Percentiles rank a stretch among this genome's conserved stretches.
phyloP scores from a whole-genome alignment of 2,888 invertebrate genomes.

The Boloria selene region DNA sequence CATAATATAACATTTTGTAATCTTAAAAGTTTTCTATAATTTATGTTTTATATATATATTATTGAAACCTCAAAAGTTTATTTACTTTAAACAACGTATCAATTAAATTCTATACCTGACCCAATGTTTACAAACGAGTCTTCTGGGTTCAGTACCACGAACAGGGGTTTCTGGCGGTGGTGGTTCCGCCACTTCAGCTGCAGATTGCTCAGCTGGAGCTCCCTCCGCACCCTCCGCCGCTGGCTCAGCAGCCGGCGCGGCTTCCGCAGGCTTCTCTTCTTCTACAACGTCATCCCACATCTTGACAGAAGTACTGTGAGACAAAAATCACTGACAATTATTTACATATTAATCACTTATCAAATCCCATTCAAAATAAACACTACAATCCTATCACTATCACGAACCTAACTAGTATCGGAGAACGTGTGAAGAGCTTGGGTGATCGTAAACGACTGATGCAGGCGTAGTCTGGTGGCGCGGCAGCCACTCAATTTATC shows the following conservation, averaged over 20 bases:
- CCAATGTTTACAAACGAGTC: conserved; percentile 91
- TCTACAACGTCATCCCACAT: conserved; percentile 84
- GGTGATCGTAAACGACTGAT: conserved; percentile 75
- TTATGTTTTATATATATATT: too few relatives aligned
- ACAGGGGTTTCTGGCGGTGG: conserved; percentile 67
- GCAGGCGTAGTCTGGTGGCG: conserved; percentile 56
- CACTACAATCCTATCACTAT: conserved; percentile 38
- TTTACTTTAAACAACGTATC: not conserved
- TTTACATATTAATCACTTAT: conserved; percentile 29
- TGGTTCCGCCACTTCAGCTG: conserved; percentile 70
- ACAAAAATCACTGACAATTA: conserved; percentile 57
- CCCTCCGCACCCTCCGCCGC: conserved; percentile 55
- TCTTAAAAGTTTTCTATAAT: too few relatives aligned
- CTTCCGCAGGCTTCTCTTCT: conserved; percentile 60
- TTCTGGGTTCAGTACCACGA: conserved; percentile 82
- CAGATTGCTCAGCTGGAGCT: conserved; percentile 56
- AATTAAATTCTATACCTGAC: conserved; percentile 82
- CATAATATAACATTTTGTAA: too few relatives aligned
- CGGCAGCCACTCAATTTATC: conserved; percentile 77
- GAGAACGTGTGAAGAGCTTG: conserved; percentile 73
- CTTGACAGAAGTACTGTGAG: conserved; percentile 66
- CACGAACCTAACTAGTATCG: conserved; percentile 70
- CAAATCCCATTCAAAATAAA: conserved; percentile 14
- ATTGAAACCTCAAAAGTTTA: too few relatives aligned
- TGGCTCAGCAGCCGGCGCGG: conserved; percentile 39